phyloP scores from a whole-genome alignment of 2,797 vertebrate genomes.

The Micropoecilia bifurca region DNA sequence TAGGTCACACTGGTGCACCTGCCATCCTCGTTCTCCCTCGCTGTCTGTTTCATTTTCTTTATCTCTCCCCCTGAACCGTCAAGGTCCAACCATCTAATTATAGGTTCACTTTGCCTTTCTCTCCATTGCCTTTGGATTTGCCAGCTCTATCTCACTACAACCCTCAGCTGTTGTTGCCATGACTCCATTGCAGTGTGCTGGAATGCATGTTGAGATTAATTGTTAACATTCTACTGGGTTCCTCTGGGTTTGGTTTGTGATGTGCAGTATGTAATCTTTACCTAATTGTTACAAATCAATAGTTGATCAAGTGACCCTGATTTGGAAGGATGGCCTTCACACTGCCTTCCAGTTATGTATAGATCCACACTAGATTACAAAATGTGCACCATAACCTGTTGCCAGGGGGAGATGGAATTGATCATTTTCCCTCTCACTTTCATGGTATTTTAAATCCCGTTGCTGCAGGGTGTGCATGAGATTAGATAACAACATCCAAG shows the following conservation, averaged over 20 bases:
- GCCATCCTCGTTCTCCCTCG: constrained; percentile 29
- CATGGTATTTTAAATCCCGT: constrained; percentile 39
- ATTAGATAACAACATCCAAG: constrained; percentile 37
- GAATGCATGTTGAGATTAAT: constrained; percentile 68
- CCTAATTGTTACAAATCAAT: constrained; percentile 39
- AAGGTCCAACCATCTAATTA: constrained; percentile 56
- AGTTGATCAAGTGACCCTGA: constrained; percentile 30
- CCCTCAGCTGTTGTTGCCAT: constrained; percentile 71
- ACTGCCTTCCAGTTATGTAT: constrained; percentile 39
- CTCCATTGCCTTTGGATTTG: constrained; percentile 44
- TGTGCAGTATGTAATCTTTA: background rate
- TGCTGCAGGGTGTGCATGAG: constrained; percentile 32
- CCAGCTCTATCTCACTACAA: constrained; percentile 56
- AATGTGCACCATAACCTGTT: constrained; percentile 32
- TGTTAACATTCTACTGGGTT: constrained; percentile 56
- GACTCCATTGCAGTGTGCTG: constrained; percentile 69
- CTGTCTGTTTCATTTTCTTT: constrained; percentile 37
- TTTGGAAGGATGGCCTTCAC: constrained; percentile 35
- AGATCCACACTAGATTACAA: constrained; percentile 51
- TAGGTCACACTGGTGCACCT: constrained; percentile 60
- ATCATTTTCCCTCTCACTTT: constrained; percentile 29
- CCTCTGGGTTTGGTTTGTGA: background rate
- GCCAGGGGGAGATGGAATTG: constrained; percentile 30
- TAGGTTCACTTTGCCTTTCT: constrained; percentile 42
- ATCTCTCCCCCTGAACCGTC: constrained; percentile 40